Conservation (phyloP, 2,888 invertebrate genomes). For the Xanthorhoe designata region DNA sequence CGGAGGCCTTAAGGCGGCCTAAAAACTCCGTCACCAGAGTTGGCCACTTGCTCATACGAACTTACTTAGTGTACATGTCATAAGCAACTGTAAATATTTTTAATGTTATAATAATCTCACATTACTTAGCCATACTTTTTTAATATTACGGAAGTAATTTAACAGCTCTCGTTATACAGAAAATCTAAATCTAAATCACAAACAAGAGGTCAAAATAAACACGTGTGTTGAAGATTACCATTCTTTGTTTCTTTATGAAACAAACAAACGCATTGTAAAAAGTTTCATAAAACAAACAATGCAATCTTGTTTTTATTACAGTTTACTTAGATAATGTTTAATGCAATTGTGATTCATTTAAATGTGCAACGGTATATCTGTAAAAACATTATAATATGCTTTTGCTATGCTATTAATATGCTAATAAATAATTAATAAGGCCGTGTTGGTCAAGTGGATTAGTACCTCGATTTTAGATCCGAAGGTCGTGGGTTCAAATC, state of each 20-base stretch:
- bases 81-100: no score
- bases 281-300: slow-evolving; percentile 3
- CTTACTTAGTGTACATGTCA: no score
- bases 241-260: slow-evolving; percentile 26
- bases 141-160: neutral
- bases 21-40: no score
- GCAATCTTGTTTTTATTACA: slow-evolving; percentile 2
- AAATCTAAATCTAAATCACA: slow-evolving; percentile 3
- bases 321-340: slow-evolving; percentile 5
- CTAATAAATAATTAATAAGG: no score
- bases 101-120: no score
- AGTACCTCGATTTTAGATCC: no score
- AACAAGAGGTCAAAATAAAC: slow-evolving; percentile 16
- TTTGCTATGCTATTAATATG: no score
- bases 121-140: neutral
- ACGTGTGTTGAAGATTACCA: slow-evolving; percentile 10
- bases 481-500: no score
- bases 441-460: no score
- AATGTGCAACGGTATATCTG: neutral
- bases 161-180: neutral
- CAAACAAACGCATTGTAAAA: slow-evolving; percentile 16
- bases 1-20: no score
- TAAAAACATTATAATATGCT: neutral
- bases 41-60: no score
- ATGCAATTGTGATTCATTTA: neutral